phyloP scores from a whole-genome alignment of 2,888 invertebrate genomes.

The Sesia bembeciformis region DNA sequence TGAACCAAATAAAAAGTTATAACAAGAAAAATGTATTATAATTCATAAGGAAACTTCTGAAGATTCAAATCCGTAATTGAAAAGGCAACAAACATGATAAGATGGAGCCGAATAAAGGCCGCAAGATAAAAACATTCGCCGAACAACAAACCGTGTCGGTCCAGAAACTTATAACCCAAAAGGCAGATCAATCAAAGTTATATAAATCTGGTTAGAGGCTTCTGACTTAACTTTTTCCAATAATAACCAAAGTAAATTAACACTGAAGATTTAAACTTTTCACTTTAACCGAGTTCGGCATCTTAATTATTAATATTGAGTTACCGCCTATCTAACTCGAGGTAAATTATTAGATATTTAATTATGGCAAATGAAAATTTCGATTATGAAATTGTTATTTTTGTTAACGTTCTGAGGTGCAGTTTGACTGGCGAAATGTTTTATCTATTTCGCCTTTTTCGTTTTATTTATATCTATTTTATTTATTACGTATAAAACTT shows the following conservation, averaged over 20 bases:
- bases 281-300: conserved; percentile 14
- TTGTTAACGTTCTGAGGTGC: not conserved
- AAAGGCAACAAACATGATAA: too few relatives aligned
- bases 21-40: too few relatives aligned
- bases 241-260: conserved; percentile 13
- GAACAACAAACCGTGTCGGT: not conserved
- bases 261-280: conserved; percentile 14
- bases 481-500: too few relatives aligned
- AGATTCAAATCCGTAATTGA: too few relatives aligned
- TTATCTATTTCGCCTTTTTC: too few relatives aligned
- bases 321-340: conserved; percentile 8
- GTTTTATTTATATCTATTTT: too few relatives aligned
- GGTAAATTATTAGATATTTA: conserved; percentile 4
- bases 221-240: conserved; percentile 13
- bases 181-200: conserved; percentile 12
- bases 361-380: not conserved
- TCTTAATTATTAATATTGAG: conserved; percentile 20
- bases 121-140: too few relatives aligned
- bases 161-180: not conserved
- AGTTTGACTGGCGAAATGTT: not conserved
- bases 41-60: too few relatives aligned
- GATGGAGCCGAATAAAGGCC: too few relatives aligned
- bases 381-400: not conserved
- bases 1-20: too few relatives aligned
- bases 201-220: conserved; percentile 9